phyloP scores from a whole-genome alignment of 2,113 vertebrate species.

The Syrrhaptes paradoxus region DNA sequence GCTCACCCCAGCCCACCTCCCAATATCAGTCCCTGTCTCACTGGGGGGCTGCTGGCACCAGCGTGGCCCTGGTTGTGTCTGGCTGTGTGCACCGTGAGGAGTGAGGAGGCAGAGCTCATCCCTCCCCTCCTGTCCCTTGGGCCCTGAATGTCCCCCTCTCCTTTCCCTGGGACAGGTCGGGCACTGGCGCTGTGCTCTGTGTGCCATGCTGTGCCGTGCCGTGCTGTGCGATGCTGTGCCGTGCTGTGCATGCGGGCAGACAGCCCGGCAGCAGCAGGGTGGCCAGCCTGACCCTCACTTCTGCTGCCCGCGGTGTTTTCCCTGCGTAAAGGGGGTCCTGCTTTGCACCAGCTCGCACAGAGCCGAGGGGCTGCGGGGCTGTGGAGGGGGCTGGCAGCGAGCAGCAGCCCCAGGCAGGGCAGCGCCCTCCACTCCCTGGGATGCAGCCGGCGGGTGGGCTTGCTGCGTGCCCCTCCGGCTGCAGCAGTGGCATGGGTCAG shows the following conservation, averaged over 20 bases:
- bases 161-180: neutral
- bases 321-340: neutral
- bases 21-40: accelerated
- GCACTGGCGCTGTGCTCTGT: too few species aligned
- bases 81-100: neutral
- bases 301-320: accelerated
- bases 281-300: neutral
- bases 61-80: neutral
- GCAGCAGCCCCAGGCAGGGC: neutral
- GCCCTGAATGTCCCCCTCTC: neutral
- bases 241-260: accelerated
- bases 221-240: too few species aligned
- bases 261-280: neutral
- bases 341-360: neutral
- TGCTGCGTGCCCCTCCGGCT: accelerated
- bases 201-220: too few species aligned
- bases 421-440: neutral
- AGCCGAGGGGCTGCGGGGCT: neutral
- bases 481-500: neutral
- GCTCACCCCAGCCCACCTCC: too few species aligned
- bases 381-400: neutral
- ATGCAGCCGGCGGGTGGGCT: accelerated
- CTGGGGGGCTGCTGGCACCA: accelerated
- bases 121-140: neutral
- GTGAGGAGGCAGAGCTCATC: neutral